A percentile compares a stretch with the other conserved stretches of the same genome.
Evolutionary conservation across 2,113 vertebrate species (phyloP).

Genomic region (Caranx melampygus): DNA sequence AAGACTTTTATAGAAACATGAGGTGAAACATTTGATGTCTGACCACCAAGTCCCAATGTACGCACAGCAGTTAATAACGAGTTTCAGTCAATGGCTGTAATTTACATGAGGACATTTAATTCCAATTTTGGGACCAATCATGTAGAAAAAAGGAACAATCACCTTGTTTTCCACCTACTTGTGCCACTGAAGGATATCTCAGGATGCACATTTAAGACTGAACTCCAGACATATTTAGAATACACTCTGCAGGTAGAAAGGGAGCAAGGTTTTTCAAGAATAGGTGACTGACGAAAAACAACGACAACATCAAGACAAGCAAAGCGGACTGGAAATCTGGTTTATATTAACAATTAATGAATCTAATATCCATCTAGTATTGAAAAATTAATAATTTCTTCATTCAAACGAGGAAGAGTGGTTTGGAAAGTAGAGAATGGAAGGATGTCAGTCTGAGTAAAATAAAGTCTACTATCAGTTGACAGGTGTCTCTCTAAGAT

Average conservation of each 20-base stretch:
- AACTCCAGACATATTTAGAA: not conserved
- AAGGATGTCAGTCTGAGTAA: not conserved
- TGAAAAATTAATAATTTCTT: not conserved
- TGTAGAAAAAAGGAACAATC: not conserved
- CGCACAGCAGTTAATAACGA: not conserved
- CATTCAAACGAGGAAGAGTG: not conserved
- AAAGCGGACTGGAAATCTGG: no score
- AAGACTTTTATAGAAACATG: not conserved
- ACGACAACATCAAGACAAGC: not conserved
- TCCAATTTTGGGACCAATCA: not conserved
- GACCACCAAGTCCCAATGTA: not conserved
- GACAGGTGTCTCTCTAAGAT: not conserved
- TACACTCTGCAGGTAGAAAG: not conserved
- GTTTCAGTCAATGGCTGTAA: not conserved
- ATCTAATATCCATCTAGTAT: not conserved
- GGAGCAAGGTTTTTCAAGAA: not conserved
- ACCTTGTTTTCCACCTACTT: not conserved
- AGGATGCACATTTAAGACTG: not conserved
- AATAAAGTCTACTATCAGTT: not conserved
- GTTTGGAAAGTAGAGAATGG: not conserved
- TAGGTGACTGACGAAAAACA: not conserved
- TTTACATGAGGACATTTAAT: not conserved
- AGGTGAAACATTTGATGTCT: not conserved
- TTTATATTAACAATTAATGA: no score
- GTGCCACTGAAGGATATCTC: not conserved